Evolutionary conservation across 2,797 vertebrate genomes (phyloP), one percentile per base, ranked within the genome.

Genomic region (Sebastes cheni): DNA sequence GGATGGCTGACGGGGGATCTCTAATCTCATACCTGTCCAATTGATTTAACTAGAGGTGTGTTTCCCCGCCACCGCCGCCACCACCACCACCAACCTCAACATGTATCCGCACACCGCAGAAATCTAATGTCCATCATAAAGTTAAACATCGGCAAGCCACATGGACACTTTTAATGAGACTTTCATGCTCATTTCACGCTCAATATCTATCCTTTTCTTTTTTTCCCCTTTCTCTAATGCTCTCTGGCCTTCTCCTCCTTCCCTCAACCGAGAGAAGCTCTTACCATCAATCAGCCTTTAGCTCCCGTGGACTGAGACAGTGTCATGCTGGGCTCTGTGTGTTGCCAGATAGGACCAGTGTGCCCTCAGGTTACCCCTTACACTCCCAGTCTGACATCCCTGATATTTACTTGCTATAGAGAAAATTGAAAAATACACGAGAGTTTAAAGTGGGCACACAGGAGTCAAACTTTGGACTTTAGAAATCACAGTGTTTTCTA

Each of bases 151-250:
- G 29, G 42, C 77, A 39, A 87, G 71, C 77, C 67, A 69, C 89
- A 78, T 72, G 78, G 72, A 84, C 81, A 80, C 89, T 86, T 91
- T 89, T 91, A 92, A 92, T 89, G 85, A 91, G 77, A 83, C 79
- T 79, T 83, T 70, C 73, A 65, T 71, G 75, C 82, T 88, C 60
- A 78, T 88, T 91, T 89, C 89, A 88, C 36, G 62, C 83, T 81
- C 72, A 74, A 61, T 81, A 76, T 88, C 83, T 70, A 67, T 72
- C 52, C 66, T 42, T 69, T 66, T 80, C 8, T 56, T 32, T 72
- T 72, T 77, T 60, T 14, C 3, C 8, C 18, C 14, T 50, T 56
- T 34, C 52, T 70, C 25, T 71, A 50, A 67, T 50, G 58, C 76
- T 73, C 67, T 61, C 55, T 68, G 67, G 42, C 77, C 55, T 70